Evolutionary conservation across 2,888 invertebrate species (phyloP), one percentile per base, ranked within the genome.

Genomic region (Pseudolycoriella hygida): DNA sequence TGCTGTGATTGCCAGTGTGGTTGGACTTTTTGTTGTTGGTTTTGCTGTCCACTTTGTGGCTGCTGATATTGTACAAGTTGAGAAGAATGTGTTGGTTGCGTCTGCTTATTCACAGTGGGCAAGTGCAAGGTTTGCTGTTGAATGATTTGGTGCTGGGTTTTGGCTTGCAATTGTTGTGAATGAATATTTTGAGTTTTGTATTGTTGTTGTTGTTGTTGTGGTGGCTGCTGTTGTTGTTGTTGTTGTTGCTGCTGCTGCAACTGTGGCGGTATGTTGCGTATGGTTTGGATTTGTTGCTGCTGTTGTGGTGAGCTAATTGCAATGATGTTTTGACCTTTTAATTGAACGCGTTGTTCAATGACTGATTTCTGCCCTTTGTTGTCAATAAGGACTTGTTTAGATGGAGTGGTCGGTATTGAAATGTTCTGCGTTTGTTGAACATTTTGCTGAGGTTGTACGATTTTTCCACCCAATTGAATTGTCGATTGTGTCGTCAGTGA

Each of bases 321-420:
- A 32, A 42, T 42, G 1, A 67, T 55, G 57, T 68, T 67, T 32
- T 67, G 56, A 55, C 65, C 67, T 47, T 66, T 60, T 53, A 66
- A 68, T 14, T 60, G 62, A 14, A 44, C n/a, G 4, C 39, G 14
- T 42, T 42, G 42, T 11, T 42, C 42, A 17, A 42, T 42, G 2
- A 42, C 31, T 31, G 31, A 15, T 31, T 42, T 42, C 17, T 42
- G 20, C 3, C 17, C 4, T 15, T 42, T 42, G 31, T 42, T 42
- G 15, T 42, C 25, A 31, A 25, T 31, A 42, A 6, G 14, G 3
- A 39, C 17, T 17, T 12, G 14, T 17, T 39, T 39, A 5, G 34
- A 14, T 34, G 5, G 12, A 14, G 8, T 34, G 4, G 3, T 34
- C 6, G 39, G 17, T 8, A 14, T 39, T 3, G 39, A 17, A 10